Evolutionary conservation across 1,140 invertebrate species (phyloP).

Genomic region (Delia radicum): DNA sequence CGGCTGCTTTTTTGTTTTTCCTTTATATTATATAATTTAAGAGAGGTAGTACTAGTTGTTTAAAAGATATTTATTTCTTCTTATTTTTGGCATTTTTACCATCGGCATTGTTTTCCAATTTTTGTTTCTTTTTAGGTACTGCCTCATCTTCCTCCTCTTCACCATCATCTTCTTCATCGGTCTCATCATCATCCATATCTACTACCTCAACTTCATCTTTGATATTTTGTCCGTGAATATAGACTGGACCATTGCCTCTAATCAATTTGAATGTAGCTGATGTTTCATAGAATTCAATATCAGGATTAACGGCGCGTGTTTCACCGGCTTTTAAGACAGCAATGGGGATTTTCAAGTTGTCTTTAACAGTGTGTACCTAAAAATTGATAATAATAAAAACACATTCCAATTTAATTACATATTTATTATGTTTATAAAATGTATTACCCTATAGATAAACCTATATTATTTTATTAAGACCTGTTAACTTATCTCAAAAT

Average conservation of each 20-base stretch:
- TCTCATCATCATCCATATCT: conserved; percentile 76
- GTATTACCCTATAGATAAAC: too few relatives aligned
- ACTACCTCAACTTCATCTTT: conserved; percentile 69
- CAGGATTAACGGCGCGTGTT: conserved; percentile 72
- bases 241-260: conserved; percentile 71
- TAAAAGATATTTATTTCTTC: conserved; percentile 49
- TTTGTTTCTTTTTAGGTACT: conserved; percentile 64
- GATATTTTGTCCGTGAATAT: conserved; percentile 80
- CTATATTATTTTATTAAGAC: too few relatives aligned
- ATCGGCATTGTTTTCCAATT: conserved; percentile 66
- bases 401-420: too few relatives aligned
- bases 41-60: conserved; percentile 9
- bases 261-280: conserved; percentile 79
- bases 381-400: too few relatives aligned
- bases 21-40: not conserved
- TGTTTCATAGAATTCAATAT: conserved; percentile 81
- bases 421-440: too few relatives aligned
- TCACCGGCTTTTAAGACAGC: conserved; percentile 76
- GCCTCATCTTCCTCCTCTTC: conserved; percentile 67
- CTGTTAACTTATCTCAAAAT: too few relatives aligned
- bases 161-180: conserved; percentile 72
- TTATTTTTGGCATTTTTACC: conserved; percentile 59
- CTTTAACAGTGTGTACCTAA: conserved; percentile 78
- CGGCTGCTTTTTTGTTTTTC: not conserved
- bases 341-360: conserved; percentile 77